These are phyloP conservation scores for Garrulus glandarius DNA, from an alignment of 2,797 vertebrate species.

Conservation along the genomic window DNA sequence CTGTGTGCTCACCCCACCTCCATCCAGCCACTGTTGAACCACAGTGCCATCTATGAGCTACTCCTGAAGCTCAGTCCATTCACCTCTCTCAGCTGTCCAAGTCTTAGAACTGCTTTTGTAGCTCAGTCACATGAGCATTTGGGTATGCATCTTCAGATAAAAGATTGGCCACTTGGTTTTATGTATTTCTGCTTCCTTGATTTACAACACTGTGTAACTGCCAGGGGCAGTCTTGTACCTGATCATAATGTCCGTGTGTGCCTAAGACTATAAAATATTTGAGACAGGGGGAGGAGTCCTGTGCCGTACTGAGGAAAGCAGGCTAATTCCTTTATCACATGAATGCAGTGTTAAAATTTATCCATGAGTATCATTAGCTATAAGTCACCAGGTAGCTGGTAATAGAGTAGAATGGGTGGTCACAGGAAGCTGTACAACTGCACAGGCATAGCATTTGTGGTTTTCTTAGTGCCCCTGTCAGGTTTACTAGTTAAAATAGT, in stretches of 20 bases:
- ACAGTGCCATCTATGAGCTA: rapidly evolving
- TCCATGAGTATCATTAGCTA: neutral
- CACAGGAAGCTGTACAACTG: neutral
- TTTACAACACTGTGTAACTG: neutral
- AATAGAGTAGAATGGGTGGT: neutral
- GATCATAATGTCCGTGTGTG: neutral
- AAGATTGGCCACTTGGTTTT: neutral
- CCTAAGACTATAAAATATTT: neutral
- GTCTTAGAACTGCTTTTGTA: neutral
- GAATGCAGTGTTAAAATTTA: neutral
- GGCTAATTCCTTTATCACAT: neutral
- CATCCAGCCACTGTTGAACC: neutral
- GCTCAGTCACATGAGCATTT: neutral
- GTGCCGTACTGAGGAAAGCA: neutral
- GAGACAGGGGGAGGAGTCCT: neutral
- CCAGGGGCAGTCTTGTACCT: neutral
- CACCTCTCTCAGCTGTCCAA: neutral
- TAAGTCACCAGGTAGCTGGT: neutral
- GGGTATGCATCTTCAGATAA: neutral
- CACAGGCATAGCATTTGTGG: neutral
- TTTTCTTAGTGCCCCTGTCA: neutral
- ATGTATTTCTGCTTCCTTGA: neutral
- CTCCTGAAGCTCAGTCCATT: neutral
- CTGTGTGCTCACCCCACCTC: neutral
- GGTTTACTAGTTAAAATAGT: neutral